These are phyloP conservation scores for Sepiola atlantica DNA, from an alignment of 2,888 invertebrate genomes.

Conservation along the genomic window DNA sequence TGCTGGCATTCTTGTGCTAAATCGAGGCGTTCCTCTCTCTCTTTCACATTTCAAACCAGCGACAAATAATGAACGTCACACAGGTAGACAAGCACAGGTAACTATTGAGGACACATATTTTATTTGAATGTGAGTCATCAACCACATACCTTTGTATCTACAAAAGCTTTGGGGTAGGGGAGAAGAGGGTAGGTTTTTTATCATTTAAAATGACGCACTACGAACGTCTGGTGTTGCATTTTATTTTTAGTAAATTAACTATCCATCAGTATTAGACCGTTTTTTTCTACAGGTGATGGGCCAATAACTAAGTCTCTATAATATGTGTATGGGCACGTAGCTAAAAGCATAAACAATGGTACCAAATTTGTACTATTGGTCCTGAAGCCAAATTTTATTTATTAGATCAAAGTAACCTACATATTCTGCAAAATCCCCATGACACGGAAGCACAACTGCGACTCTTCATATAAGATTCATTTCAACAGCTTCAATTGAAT, in stretches of 20 bases:
- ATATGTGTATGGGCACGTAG: too few relatives aligned
- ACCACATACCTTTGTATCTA: neutral
- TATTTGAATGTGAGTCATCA: neutral
- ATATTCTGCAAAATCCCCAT: too few relatives aligned
- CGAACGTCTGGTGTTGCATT: neutral
- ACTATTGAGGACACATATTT: conserved; percentile 22
- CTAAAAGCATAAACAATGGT: too few relatives aligned
- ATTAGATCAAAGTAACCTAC: too few relatives aligned
- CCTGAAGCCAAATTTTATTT: too few relatives aligned
- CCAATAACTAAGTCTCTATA: too few relatives aligned
- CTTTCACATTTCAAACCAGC: neutral
- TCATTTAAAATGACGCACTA: neutral
- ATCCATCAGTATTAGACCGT: too few relatives aligned
- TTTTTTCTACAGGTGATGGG: too few relatives aligned
- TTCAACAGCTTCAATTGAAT: too few relatives aligned
- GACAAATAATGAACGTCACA: neutral
- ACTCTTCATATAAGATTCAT: too few relatives aligned
- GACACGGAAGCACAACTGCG: too few relatives aligned
- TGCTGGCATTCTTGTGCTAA: neutral
- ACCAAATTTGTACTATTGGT: too few relatives aligned
- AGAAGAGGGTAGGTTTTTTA: neutral
- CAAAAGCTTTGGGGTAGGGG: neutral
- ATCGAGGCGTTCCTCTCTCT: neutral
- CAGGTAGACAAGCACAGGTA: conserved; percentile 22
- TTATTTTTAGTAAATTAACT: neutral